These are phyloP conservation scores for Chelonus formosanus DNA, from an alignment of 2,888 invertebrate genomes.

Conservation along the genomic window DNA sequence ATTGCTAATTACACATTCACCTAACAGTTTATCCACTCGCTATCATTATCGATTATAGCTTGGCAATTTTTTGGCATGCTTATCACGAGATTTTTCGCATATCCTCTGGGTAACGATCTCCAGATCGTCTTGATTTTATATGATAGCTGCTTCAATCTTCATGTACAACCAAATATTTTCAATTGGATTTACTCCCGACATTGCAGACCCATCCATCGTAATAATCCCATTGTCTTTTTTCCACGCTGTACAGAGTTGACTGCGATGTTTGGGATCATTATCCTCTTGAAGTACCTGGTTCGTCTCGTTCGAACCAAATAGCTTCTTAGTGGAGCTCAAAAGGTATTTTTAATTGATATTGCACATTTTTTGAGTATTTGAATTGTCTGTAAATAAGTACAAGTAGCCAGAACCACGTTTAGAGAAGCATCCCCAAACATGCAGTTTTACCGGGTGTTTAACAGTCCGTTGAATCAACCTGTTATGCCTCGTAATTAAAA, in stretches of 20 bases:
- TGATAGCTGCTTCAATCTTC: too few species aligned
- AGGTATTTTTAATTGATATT: conserved; percentile 27
- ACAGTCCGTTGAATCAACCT: not conserved
- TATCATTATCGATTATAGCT: too few species aligned
- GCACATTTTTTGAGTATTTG: conserved; percentile 35
- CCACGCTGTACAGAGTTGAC: conserved; percentile 41
- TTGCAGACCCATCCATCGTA: conserved; percentile 40
- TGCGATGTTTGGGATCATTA: conserved; percentile 44
- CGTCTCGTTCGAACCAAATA: conserved; percentile 25
- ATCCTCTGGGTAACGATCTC: too few species aligned
- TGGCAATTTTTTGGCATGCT: too few species aligned
- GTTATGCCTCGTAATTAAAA: too few species aligned
- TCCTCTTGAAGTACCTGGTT: conserved; percentile 41
- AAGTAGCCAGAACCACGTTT: conserved; percentile 32
- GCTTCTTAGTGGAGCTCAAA: conserved; percentile 30
- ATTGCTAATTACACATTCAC: too few species aligned
- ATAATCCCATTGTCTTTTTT: conserved; percentile 41
- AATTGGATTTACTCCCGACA: conserved; percentile 44
- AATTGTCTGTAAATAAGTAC: conserved; percentile 31
- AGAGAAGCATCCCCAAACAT: conserved; percentile 10
- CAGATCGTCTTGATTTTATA: too few species aligned
- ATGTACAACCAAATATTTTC: conserved; percentile 41
- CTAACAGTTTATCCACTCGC: too few species aligned
- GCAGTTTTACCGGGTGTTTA: conserved; percentile 7
- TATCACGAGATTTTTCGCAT: too few species aligned